Base-by-base conservation (phyloP, 2,113 vertebrate species). In the Otis tarda region DNA sequence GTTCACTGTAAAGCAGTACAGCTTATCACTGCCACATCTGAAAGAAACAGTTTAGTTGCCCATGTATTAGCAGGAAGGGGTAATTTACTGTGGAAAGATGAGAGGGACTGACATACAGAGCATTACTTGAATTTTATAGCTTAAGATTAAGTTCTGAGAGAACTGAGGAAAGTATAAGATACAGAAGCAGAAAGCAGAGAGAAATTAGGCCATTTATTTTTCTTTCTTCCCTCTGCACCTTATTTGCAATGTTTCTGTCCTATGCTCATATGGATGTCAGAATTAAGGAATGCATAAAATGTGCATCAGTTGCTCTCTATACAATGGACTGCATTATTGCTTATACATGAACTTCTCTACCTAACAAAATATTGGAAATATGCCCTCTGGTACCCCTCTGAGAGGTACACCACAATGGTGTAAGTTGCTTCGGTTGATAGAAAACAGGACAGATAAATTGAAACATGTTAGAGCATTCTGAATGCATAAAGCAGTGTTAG, bases 221-320 rank as follows among this genome's bases (percentile, higher is more conserved):
- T 57, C 31, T 73, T 20, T 30, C 19, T 64, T 86, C 30, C 37
- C 30, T 41, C 19, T 90, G 60, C 49, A 89, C 79, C 60, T 96
- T 67, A 80, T 57, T 81, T 89, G 64, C 52, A 83, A 64, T 65
- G 76, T 82, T 88, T 93, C 77, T 87, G 61, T 80, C 65, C 90
- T 77, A 39, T 39, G 35, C 52, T 82, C 39, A 28, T 33, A 70
- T 7, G 37, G 74, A 90, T 89, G 69, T 52, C 81, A 92, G n/a
- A 77, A 95, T 87, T 86, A 90, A 95, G 77, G 93, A 92, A 89
- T 63, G 68, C 13, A 67, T 59, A 69, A 95, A 93, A 93, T 61
- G 63, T 77, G 83, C 19, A 71, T 81, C 70, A 69, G 71, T 86
- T 83, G 75, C 75, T 77, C 67, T 94, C 63, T 83, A 82, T 93